These are phyloP conservation scores for Eupithecia abbreviata DNA, from an alignment of 2,888 invertebrate genomes.

Conservation along the genomic window DNA sequence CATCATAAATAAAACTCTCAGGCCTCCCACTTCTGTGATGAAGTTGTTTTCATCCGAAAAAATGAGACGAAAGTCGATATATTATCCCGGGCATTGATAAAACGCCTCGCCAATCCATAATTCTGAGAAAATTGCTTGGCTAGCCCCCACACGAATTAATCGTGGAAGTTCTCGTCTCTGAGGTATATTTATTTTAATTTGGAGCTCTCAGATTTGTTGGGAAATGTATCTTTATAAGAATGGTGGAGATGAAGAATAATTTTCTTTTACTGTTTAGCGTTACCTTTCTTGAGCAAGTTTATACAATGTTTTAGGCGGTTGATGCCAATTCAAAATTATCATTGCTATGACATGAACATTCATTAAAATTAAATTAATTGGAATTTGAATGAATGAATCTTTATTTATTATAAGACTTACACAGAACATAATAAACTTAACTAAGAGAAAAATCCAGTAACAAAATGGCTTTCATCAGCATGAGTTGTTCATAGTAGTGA, in stretches of 20 bases:
- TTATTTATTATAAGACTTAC: too few relatives aligned
- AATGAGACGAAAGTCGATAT: constrained; percentile 52
- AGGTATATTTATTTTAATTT: constrained; percentile 39
- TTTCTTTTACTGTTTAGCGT: constrained; percentile 7
- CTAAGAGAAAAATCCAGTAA: too few relatives aligned
- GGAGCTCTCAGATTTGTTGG: constrained; percentile 39
- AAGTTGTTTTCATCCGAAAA: constrained; percentile 54
- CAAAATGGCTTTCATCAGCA: too few relatives aligned
- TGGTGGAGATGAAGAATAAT: constrained; percentile 28
- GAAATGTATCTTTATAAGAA: constrained; percentile 43
- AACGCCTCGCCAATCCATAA: constrained; percentile 63
- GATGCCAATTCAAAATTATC: background rate
- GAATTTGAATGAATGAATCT: too few relatives aligned
- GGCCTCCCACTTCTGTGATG: constrained; percentile 49
- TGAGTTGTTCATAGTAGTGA: background rate
- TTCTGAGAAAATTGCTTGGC: constrained; percentile 57
- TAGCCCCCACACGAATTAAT: constrained; percentile 57
- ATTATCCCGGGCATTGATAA: constrained; percentile 64
- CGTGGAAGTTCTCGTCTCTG: constrained; percentile 44
- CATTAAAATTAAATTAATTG: too few relatives aligned
- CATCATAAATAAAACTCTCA: constrained; percentile 48
- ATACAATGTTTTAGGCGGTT: background rate
- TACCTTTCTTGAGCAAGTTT: background rate
- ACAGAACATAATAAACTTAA: too few relatives aligned
- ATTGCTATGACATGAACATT: background rate